These are phyloP conservation scores for Myiotriccus ornatus DNA, from an alignment of 2,797 vertebrate species.

Conservation along the genomic window DNA sequence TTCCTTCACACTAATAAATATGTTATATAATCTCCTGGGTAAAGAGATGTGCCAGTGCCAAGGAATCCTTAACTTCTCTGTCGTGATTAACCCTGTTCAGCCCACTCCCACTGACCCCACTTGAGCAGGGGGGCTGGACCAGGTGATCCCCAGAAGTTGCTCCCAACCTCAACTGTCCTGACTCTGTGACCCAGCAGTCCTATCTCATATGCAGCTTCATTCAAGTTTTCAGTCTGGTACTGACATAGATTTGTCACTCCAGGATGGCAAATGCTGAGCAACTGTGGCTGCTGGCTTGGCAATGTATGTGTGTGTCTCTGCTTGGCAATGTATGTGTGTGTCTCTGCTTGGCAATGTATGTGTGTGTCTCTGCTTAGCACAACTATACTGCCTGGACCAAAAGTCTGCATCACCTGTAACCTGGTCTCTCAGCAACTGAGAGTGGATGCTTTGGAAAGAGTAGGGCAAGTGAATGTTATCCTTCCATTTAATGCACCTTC, in stretches of 20 bases:
- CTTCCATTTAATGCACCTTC: background rate
- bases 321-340: accelerated
- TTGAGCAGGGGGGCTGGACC: background rate
- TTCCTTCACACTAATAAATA: background rate
- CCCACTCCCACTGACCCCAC: background rate
- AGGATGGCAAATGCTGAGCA: background rate
- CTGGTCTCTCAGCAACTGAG: background rate
- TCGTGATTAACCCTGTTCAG: background rate
- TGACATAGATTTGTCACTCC: background rate
- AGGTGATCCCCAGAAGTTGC: background rate
- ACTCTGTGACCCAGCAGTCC: background rate
- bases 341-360: too few species aligned
- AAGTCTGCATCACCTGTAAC: background rate
- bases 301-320: accelerated
- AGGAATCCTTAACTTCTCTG: background rate
- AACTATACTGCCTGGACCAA: background rate
- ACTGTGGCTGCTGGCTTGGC: background rate
- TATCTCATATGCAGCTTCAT: background rate
- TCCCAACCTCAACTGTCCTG: background rate
- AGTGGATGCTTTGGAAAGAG: background rate
- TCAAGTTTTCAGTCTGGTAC: background rate
- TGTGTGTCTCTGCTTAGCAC: background rate
- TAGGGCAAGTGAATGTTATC: background rate
- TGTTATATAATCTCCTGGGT: background rate
- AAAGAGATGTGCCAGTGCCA: background rate